phyloP scores from a whole-genome alignment of 1,140 invertebrate species.

The Conus betulinus region DNA sequence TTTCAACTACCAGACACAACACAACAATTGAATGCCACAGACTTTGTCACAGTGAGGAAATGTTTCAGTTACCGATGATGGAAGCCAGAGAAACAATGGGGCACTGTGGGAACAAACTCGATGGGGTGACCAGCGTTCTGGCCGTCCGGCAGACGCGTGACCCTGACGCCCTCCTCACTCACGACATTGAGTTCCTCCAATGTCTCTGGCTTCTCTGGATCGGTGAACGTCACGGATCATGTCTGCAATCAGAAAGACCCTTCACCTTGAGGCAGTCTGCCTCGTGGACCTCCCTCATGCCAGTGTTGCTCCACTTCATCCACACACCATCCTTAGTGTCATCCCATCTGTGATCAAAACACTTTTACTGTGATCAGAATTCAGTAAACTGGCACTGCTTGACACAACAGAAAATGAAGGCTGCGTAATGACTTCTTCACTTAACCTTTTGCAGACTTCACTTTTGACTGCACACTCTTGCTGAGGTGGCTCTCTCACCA shows the following conservation, averaged over 20 bases:
- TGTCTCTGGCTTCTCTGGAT: conserved; percentile 98
- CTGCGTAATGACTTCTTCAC: too few relatives aligned
- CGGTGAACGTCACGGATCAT: conserved; percentile 93
- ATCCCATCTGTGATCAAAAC: background rate
- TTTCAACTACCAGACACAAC: too few relatives aligned
- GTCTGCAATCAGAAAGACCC: conserved; percentile 59
- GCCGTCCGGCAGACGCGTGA: conserved; percentile 71
- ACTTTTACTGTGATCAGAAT: too few relatives aligned
- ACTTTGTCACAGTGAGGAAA: background rate
- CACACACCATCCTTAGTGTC: background rate
- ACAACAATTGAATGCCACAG: too few relatives aligned
- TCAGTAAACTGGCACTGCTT: too few relatives aligned
- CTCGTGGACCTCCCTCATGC: background rate
- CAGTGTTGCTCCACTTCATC: background rate
- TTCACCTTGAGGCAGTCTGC: too few relatives aligned
- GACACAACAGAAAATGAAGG: too few relatives aligned
- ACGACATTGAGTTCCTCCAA: conserved; percentile 97
- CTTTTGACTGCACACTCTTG: too few relatives aligned
- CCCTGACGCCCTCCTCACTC: conserved; percentile 87
- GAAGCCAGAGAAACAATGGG: conserved; percentile 99
- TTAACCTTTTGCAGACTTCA: too few relatives aligned
- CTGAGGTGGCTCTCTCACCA: too few relatives aligned
- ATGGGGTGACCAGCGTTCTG: conserved; percentile 78
- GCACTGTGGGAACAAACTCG: conserved; percentile 99
- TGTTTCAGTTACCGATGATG: conserved; percentile 83